These are phyloP conservation scores for Misgurnus mizolepis DNA, from an alignment of 2,113 vertebrate species.

Conservation along the genomic window DNA sequence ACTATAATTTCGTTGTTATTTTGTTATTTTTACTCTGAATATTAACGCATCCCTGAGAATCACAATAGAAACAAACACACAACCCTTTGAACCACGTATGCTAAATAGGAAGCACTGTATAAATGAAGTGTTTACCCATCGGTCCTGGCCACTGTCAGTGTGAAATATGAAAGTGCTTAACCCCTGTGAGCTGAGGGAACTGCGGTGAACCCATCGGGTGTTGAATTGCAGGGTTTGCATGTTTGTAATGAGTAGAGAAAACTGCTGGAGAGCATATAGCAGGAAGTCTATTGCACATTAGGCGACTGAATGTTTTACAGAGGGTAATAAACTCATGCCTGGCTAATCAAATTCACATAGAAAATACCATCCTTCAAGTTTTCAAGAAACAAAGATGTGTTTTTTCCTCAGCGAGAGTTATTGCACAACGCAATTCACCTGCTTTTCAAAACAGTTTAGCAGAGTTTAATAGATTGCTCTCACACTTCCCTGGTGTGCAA, in stretches of 20 bases:
- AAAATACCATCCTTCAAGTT: constrained; percentile 62
- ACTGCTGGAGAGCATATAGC: constrained; percentile 69
- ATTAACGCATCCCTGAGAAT: not conserved
- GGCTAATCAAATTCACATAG: constrained; percentile 69
- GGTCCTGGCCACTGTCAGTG: constrained; percentile 62
- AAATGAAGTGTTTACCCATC: constrained; percentile 63
- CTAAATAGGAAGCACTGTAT: constrained; percentile 14
- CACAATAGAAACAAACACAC: constrained; percentile 19
- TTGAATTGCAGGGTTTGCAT: constrained; percentile 67
- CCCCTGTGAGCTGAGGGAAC: constrained; percentile 58
- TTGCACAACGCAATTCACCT: constrained; percentile 32
- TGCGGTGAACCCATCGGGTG: constrained; percentile 54
- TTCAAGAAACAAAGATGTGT: constrained; percentile 56
- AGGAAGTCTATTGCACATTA: constrained; percentile 69
- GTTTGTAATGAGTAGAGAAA: constrained; percentile 71
- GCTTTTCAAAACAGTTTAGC: constrained; percentile 37
- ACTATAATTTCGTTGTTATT: not conserved
- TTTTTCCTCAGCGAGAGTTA: constrained; percentile 38
- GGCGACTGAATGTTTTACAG: constrained; percentile 71
- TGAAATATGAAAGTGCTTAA: constrained; percentile 72
- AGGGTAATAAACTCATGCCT: constrained; percentile 67
- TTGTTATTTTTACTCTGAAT: constrained; percentile 12
- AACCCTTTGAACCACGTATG: constrained; percentile 41
- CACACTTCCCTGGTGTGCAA: constrained; percentile 21
- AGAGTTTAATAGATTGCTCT: constrained; percentile 19